These are phyloP conservation scores for Mesitornis unicolor DNA, from an alignment of 2,113 vertebrate genomes.

Conservation along the genomic window DNA sequence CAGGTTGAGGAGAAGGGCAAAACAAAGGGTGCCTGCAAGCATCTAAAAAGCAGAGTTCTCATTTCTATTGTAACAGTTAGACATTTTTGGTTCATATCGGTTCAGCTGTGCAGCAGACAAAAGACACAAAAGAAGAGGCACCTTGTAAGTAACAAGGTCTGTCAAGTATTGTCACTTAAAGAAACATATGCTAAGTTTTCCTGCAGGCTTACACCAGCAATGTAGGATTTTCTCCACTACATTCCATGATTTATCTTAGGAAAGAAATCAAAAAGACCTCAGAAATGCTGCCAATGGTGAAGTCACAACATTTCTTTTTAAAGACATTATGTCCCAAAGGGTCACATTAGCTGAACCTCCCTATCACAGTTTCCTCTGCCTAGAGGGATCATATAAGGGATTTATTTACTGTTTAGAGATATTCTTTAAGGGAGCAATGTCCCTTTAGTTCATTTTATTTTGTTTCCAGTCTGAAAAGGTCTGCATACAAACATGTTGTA, in stretches of 20 bases:
- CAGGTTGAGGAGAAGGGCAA: not conserved
- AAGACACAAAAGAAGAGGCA: not conserved
- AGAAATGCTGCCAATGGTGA: not conserved
- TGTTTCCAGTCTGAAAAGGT: not conserved
- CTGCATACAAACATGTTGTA: not conserved
- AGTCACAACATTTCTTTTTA: not conserved
- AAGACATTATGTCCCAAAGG: not conserved
- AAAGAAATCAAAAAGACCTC: not conserved
- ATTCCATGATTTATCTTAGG: not conserved
- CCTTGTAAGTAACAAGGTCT: constrained; percentile 8
- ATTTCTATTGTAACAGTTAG: not conserved
- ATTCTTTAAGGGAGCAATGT: not conserved
- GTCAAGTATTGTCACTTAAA: not conserved
- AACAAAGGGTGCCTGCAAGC: not conserved
- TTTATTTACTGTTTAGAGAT: not conserved
- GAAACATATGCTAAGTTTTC: not conserved
- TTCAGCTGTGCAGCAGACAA: constrained; percentile 2
- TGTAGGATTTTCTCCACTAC: not conserved
- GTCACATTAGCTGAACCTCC: not conserved
- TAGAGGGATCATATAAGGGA: not conserved
- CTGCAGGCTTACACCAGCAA: not conserved
- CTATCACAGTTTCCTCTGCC: not conserved
- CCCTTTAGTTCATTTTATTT: not conserved
- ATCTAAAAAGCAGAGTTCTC: not conserved
- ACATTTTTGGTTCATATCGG: not conserved